These are phyloP conservation scores for Palythoa heliodiscus DNA, from an alignment of 92 coral and sea anemone genomes.

Conservation along the genomic window DNA sequence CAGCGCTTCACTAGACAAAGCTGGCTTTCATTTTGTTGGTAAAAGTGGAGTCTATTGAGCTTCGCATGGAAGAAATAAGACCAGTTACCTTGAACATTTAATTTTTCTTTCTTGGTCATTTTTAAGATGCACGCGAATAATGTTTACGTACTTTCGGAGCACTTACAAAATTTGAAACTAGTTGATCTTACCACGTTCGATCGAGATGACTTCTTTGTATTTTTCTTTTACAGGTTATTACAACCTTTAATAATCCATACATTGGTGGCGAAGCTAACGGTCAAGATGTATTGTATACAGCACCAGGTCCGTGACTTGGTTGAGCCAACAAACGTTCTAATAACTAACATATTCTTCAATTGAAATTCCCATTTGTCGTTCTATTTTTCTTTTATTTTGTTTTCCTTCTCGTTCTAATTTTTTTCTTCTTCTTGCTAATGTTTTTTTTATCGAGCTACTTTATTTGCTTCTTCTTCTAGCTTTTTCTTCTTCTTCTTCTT, in stretches of 20 bases:
- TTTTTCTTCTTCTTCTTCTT: no score
- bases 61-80: not conserved
- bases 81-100: not conserved
- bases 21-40: not conserved
- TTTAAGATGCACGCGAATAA: no score
- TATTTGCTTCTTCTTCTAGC: not conserved
- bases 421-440: no score
- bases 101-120: not conserved
- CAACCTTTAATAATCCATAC: slow-evolving; percentile 18
- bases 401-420: not conserved
- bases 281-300: not conserved
- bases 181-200: no score
- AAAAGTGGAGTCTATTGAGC: no score
- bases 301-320: not conserved
- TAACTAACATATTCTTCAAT: not conserved
- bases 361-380: not conserved
- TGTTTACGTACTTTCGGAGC: no score
- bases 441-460: not conserved
- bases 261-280: not conserved
- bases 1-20: not conserved
- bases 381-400: no score
- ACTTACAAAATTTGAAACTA: no score
- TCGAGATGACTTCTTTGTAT: no score
- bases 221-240: not conserved
- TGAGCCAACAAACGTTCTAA: no score